These are phyloP conservation scores for Phaedon cochleariae DNA, from an alignment of 2,888 invertebrate species.

Conservation along the genomic window DNA sequence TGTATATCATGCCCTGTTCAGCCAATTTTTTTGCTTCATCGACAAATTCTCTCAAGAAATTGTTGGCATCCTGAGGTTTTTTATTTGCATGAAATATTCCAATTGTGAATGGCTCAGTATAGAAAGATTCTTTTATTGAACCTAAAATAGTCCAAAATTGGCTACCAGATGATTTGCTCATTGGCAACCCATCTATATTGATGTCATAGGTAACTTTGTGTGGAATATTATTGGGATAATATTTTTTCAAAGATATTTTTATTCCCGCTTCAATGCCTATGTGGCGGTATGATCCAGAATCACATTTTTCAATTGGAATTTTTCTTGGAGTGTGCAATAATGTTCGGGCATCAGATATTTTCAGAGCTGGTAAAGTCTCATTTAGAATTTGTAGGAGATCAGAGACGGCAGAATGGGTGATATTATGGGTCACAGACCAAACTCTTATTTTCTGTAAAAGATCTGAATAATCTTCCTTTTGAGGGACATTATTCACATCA, in stretches of 20 bases:
- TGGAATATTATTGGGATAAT: constrained; percentile 1
- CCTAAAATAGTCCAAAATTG: constrained; percentile 4
- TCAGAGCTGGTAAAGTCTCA: constrained; percentile 3
- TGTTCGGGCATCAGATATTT: constrained; percentile 4
- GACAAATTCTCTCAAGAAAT: constrained; percentile 1
- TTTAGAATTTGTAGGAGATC: constrained; percentile 1
- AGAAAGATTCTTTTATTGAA: background rate
- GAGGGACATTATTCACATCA: background rate
- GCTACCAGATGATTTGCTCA: background rate
- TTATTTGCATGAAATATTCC: background rate
- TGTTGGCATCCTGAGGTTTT: constrained; percentile 4
- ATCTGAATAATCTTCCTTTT: background rate
- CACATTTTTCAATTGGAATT: background rate
- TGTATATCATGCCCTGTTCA: constrained; percentile 3
- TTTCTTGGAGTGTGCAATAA: constrained; percentile 3
- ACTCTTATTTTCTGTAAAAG: constrained; percentile 1
- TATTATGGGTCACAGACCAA: constrained; percentile 1
- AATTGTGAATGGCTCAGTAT: background rate
- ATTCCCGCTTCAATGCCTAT: constrained; percentile 7
- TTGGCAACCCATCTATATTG: constrained; percentile 2
- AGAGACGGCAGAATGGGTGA: constrained; percentile 5
- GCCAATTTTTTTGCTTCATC: background rate
- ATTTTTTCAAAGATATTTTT: constrained; percentile 4
- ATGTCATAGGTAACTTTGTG: constrained; percentile 1
- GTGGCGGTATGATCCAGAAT: constrained; percentile 8